Conservation (phyloP, 2,797 vertebrate genomes). For the Acipenser oxyrinchus region DNA sequence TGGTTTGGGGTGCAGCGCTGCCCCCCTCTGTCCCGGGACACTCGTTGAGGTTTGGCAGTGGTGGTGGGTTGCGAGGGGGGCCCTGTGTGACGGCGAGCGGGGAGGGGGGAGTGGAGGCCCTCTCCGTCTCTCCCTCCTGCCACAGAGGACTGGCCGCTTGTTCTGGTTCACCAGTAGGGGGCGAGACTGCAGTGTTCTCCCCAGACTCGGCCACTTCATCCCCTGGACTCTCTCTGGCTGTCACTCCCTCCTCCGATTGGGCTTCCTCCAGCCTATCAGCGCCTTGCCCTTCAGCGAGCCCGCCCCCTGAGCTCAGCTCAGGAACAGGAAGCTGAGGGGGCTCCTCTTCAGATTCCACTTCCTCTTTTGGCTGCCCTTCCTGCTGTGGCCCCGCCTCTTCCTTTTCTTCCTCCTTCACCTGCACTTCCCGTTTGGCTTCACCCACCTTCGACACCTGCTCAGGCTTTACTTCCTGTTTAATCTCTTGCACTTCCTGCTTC, state of each 20-base stretch:
- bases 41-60: slow-evolving; percentile 39
- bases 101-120: slow-evolving; percentile 15
- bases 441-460: slow-evolving; percentile 2
- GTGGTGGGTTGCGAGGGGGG: slow-evolving; percentile 57
- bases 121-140: slow-evolving; percentile 3
- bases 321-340: slow-evolving; percentile 8
- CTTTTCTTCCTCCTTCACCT: neutral
- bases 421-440: neutral
- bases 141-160: slow-evolving; percentile 4
- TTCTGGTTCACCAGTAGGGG: slow-evolving; percentile 14
- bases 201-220: neutral
- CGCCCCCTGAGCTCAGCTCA: neutral
- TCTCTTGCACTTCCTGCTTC: slow-evolving; percentile 1
- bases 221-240: neutral
- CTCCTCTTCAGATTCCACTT: slow-evolving; percentile 15
- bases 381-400: neutral
- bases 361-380: slow-evolving; percentile 12
- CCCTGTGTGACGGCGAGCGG: slow-evolving; percentile 13
- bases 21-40: slow-evolving; percentile 19
- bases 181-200: neutral
- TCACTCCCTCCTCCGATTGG: slow-evolving; percentile 14
- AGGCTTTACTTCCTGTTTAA: neutral
- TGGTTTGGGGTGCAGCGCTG: neutral
- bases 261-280: neutral
- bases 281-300: neutral